Conservation (phyloP, 2,113 vertebrate species). For the Cebus imitator region DNA sequence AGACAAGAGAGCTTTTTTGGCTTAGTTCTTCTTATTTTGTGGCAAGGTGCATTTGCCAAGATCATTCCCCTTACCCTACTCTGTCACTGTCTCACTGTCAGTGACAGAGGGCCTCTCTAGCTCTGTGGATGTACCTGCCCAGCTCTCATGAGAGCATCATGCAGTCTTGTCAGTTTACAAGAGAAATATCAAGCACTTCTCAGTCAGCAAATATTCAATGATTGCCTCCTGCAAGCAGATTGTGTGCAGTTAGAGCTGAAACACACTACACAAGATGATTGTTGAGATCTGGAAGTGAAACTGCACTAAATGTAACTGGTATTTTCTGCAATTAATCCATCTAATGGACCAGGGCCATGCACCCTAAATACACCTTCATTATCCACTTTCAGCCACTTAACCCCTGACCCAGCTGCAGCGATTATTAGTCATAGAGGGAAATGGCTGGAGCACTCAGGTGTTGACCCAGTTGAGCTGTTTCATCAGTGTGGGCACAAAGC, state of each 20-base stretch:
- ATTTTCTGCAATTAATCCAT: slow-evolving; percentile 14
- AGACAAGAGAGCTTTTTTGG: background rate
- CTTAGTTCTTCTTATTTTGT: background rate
- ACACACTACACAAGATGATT: background rate
- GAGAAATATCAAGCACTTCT: background rate
- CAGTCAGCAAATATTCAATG: background rate
- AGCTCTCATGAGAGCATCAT: background rate
- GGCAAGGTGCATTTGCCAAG: background rate
- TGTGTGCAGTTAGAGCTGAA: background rate
- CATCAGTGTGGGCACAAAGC: background rate
- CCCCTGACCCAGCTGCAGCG: background rate
- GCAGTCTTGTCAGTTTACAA: background rate
- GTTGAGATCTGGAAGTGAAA: background rate
- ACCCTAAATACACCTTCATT: background rate
- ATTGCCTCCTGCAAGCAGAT: background rate
- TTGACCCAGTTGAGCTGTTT: background rate
- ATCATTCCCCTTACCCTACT: background rate
- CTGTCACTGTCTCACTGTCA: background rate
- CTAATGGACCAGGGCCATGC: background rate
- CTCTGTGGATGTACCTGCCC: background rate
- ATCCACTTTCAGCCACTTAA: slow-evolving; percentile 43
- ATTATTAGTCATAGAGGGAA: slow-evolving; percentile 4
- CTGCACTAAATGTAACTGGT: background rate
- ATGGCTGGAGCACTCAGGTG: background rate
- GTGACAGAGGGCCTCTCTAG: background rate